These are phyloP conservation scores for Nymphalis io DNA, from an alignment of 1,140 invertebrate species.

Conservation along the genomic window DNA sequence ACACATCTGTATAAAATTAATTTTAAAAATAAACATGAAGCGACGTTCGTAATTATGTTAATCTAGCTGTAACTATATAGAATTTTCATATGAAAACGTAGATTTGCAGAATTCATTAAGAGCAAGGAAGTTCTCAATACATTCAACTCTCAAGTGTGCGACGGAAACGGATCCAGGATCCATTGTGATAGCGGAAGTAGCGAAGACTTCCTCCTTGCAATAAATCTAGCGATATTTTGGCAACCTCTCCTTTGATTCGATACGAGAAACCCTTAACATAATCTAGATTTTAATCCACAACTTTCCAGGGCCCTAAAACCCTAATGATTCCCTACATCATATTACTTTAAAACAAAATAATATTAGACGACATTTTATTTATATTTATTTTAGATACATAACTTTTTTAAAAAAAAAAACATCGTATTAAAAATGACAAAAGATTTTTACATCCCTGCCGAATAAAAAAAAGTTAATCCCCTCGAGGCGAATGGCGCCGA, in stretches of 20 bases:
- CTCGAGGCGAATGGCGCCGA: conserved; percentile 44
- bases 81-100: conserved; percentile 22
- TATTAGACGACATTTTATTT: too few species aligned
- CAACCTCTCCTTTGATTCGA: conserved; percentile 27
- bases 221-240: conserved; percentile 35
- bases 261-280: conserved; percentile 5
- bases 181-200: conserved; percentile 62
- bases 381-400: too few species aligned
- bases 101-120: conserved; percentile 50
- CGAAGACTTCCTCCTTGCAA: conserved; percentile 62
- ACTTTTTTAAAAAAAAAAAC: too few species aligned
- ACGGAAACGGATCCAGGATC: conserved; percentile 61
- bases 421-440: background rate
- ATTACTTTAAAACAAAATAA: too few species aligned
- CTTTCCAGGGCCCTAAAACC: background rate
- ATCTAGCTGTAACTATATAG: too few species aligned
- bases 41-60: too few species aligned
- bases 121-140: conserved; percentile 62
- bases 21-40: too few species aligned
- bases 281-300: background rate
- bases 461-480: conserved; percentile 33
- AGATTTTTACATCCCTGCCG: background rate
- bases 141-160: conserved; percentile 60
- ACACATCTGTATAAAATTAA: too few species aligned
- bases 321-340: too few species aligned